A percentile compares a stretch with the other conserved stretches of the same genome.
Conservation (phyloP, 1,140 invertebrate genomes). For the Diploscapter pachys region DNA sequence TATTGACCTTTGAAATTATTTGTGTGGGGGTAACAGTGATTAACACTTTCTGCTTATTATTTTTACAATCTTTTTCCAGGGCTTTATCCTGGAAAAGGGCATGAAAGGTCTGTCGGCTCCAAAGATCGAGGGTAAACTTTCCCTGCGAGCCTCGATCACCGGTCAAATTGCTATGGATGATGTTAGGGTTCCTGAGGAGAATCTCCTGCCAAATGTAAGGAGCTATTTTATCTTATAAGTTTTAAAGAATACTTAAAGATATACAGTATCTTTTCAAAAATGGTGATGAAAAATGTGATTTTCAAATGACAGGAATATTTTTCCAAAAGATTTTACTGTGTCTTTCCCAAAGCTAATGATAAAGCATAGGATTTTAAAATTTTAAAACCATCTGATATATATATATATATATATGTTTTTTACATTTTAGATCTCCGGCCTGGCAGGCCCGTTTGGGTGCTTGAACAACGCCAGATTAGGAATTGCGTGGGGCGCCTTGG, state of each 20-base stretch:
- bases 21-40: too few relatives aligned
- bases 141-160: conserved; percentile 83
- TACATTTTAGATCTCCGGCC: conserved; percentile 66
- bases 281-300: too few relatives aligned
- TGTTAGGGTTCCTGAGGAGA: conserved; percentile 82
- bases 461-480: conserved; percentile 94
- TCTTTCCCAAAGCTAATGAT: too few relatives aligned
- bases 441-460: conserved; percentile 89
- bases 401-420: too few relatives aligned
- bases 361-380: too few relatives aligned
- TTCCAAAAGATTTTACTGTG: too few relatives aligned
- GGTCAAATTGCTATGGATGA: conserved; percentile 98
- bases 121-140: conserved; percentile 96
- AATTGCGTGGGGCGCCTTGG: conserved; percentile 92
- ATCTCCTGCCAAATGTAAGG: conserved; percentile 73
- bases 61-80: conserved; percentile 67
- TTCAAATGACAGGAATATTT: too few relatives aligned
- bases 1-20: too few relatives aligned
- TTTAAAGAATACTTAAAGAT: too few relatives aligned
- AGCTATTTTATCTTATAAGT: too few relatives aligned
- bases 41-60: background rate
- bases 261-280: too few relatives aligned
- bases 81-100: conserved; percentile 86
- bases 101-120: conserved; percentile 81
- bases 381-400: too few relatives aligned